Percentiles rank a stretch among this genome's conserved stretches.
phyloP scores from a whole-genome alignment of 2,888 invertebrate genomes.

The Drosophila aldrichi region DNA sequence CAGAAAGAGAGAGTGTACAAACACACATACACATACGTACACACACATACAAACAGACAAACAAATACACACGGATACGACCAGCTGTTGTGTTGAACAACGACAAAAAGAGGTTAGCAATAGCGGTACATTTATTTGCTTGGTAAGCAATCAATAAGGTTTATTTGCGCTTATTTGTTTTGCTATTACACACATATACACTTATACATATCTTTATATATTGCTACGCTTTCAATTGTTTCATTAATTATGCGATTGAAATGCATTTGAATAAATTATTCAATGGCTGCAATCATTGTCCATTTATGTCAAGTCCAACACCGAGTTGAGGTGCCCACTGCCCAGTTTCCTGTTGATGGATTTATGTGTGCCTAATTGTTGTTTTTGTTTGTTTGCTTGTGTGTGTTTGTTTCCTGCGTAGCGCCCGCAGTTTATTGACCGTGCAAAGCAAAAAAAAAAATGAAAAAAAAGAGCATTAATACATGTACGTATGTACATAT shows the following conservation, averaged over 20 bases:
- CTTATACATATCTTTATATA: background rate
- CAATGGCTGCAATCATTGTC: conserved; percentile 35
- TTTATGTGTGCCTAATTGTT: conserved; percentile 21
- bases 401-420: conserved; percentile 42
- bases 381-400: conserved; percentile 6
- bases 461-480: conserved; percentile 6
- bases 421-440: conserved; percentile 55
- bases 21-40: conserved; percentile 7
- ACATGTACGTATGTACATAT: background rate
- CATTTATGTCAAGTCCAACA: conserved; percentile 32
- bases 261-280: conserved; percentile 43
- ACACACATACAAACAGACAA: conserved; percentile 3
- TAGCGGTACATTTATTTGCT: conserved; percentile 67
- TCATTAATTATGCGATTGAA: conserved; percentile 18
- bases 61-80: conserved; percentile 33
- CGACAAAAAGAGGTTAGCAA: conserved; percentile 48
- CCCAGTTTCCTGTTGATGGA: conserved; percentile 32
- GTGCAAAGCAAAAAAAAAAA: conserved; percentile 36
- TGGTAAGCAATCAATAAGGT: conserved; percentile 71
- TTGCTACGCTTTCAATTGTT: conserved; percentile 5
- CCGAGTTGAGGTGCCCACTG: conserved; percentile 8
- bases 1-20: conserved; percentile 26
- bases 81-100: conserved; percentile 64
- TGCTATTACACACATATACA: conserved; percentile 8
- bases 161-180: conserved; percentile 49